A percentile compares a stretch with the other conserved stretches of the same genome.
phyloP scores from a whole-genome alignment of 2,888 invertebrate species.

The Melipona bicolor region DNA sequence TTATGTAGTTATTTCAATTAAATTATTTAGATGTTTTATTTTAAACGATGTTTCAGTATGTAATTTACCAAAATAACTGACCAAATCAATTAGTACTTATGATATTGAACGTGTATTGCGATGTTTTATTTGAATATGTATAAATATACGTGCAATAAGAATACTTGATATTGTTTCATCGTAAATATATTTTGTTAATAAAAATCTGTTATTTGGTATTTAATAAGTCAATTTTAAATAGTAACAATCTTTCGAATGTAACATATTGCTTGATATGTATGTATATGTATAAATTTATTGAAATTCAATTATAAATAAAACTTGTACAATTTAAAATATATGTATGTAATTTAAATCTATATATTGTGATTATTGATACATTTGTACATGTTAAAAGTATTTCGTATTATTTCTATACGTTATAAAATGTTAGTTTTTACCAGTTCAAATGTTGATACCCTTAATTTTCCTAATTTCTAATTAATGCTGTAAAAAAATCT shows the following conservation, averaged over 20 bases:
- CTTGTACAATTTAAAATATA: not conserved
- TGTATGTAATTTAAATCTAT: not conserved
- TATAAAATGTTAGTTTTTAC: not conserved
- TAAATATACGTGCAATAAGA: not conserved
- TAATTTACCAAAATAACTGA: too few relatives aligned
- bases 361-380: not conserved
- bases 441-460: not conserved
- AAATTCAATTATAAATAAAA: slow-evolving; percentile 1
- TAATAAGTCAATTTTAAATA: not conserved
- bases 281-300: not conserved
- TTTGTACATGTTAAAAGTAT: not conserved
- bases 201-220: not conserved
- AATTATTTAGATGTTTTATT: not conserved
- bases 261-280: not conserved
- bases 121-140: not conserved
- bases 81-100: not conserved
- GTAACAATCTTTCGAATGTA: not conserved
- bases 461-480: not conserved
- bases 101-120: not conserved
- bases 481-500: slow-evolving; percentile 18
- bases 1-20: not conserved
- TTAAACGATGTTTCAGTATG: not conserved
- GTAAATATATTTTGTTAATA: not conserved
- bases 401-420: not conserved
- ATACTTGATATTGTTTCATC: not conserved